Evolutionary conservation across 2,113 vertebrate species (phyloP), one percentile per base, ranked within the genome.

Genomic region (Macheiramphus alcinus): DNA sequence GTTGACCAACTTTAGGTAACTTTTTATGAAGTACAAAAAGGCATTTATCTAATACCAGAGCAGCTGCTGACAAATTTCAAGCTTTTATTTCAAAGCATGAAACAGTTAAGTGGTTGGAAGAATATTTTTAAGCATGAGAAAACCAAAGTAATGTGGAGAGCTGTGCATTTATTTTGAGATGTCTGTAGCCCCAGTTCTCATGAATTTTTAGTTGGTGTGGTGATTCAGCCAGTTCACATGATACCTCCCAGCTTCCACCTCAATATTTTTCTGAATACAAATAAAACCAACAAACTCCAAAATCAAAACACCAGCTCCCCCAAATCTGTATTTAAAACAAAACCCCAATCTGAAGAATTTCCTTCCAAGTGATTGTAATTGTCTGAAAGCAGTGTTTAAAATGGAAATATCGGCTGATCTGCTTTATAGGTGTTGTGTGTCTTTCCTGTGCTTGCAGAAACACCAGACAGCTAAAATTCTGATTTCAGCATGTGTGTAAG

Each of bases 31-130:
- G 83, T 97, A 96, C 50, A 72, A 93, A 92, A 93, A 95, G 48
- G 80, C 75, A 94, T 91, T 96, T 96, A 94, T 92, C 82, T 91
- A 83, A 83, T 80, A 90, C 86, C 86, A 90, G 80, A 90, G 72
- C 91, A 90, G 95, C 92, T 97, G 94, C 96, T 96, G 95, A 95
- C 92, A 97, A 96, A 97, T 97, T 94, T 96, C 94, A 88, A 91
- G 91, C 76, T 96, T 96, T 90, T 88, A 86, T 93, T 95, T 93
- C 72, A 94, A 95, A 92, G 79, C 86, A 92, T 88, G 92, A 92
- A 96, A 70, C 40, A 42, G 88, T 94, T 86, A 88, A 95, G 91
- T 63, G 67, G 75, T 80, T 92, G 72, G 72, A 90, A 90, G 94
- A 86, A 63, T 88, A 88, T 75, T 94, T 93, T 95, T 56, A 83